Evolutionary conservation across 2,113 vertebrate species (phyloP).

Genomic region (Syngnathus typhle): DNA sequence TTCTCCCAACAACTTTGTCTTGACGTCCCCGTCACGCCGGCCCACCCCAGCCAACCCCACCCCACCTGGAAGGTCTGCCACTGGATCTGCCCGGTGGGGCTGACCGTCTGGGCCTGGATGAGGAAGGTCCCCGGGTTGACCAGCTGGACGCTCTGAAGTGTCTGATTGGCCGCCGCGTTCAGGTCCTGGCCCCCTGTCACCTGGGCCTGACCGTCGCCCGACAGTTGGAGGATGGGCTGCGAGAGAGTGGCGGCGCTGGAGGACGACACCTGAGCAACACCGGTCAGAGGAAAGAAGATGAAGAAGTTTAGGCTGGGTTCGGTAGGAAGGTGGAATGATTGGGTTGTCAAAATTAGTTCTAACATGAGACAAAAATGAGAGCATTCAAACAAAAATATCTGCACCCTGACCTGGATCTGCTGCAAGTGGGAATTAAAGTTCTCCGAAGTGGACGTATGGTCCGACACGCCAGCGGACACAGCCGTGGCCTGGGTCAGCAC

Average conservation of each 20-base stretch:
- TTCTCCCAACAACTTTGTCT: background rate
- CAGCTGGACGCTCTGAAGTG: conserved; percentile 92
- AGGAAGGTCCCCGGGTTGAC: conserved; percentile 96
- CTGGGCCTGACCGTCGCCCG: conserved; percentile 85
- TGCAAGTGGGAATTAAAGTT: conserved; percentile 85
- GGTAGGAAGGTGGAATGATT: background rate
- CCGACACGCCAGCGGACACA: conserved; percentile 81
- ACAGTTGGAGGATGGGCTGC: conserved; percentile 89
- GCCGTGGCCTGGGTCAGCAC: conserved; percentile 92
- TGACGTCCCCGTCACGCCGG: background rate
- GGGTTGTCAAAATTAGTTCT: no score
- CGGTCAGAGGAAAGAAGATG: background rate
- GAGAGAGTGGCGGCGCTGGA: conserved; percentile 60
- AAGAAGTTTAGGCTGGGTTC: background rate
- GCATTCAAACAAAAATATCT: no score
- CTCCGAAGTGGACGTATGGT: conserved; percentile 78
- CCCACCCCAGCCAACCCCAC: conserved; percentile 62
- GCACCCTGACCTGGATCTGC: conserved; percentile 60
- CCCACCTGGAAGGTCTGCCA: conserved; percentile 96
- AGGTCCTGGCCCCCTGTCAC: conserved; percentile 86
- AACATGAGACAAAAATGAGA: no score
- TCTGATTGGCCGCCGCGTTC: conserved; percentile 78
- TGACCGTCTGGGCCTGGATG: conserved; percentile 97
- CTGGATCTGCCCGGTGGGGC: conserved; percentile 95
- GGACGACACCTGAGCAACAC: conserved; percentile 77